Percentiles rank a stretch among this genome's conserved stretches.
These are phyloP conservation scores for Lomographa bimaculata DNA, from an alignment of 2,888 invertebrate genomes.

Conservation along the genomic window DNA sequence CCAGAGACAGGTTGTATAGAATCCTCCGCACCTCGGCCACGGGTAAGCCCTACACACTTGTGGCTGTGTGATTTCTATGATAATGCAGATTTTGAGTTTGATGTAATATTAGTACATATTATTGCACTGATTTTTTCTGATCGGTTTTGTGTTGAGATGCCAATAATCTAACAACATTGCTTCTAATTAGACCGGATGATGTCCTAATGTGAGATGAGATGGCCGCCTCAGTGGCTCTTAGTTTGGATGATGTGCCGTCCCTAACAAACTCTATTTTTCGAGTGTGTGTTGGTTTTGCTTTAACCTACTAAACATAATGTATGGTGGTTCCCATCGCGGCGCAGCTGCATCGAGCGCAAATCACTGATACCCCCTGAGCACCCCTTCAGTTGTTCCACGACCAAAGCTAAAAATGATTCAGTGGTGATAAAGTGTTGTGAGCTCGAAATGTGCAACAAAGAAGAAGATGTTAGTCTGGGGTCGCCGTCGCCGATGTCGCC, in stretches of 20 bases:
- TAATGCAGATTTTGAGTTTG: conserved; percentile 72
- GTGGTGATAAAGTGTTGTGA: conserved; percentile 93
- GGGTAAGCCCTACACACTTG: conserved; percentile 72
- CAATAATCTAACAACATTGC: conserved; percentile 77
- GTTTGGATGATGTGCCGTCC: conserved; percentile 76
- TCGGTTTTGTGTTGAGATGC: conserved; percentile 78
- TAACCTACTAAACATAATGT: conserved; percentile 84
- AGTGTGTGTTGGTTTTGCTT: conserved; percentile 83
- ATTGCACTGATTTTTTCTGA: conserved; percentile 71
- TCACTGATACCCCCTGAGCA: conserved; percentile 90
- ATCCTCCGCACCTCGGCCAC: conserved; percentile 53
- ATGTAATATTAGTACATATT: conserved; percentile 73
- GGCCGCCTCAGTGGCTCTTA: conserved; percentile 43
- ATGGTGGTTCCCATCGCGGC: conserved; percentile 80
- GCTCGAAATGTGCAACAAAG: conserved; percentile 89
- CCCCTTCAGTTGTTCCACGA: conserved; percentile 91
- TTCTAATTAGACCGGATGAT: conserved; percentile 77
- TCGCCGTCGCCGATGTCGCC: conserved; percentile 85
- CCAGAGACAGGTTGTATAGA: conserved; percentile 60
- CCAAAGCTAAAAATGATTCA: conserved; percentile 88
- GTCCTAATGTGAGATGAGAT: conserved; percentile 69
- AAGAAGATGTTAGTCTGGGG: conserved; percentile 87
- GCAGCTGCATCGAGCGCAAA: conserved; percentile 91
- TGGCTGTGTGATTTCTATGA: conserved; percentile 65
- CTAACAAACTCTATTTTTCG: conserved; percentile 75